A percentile compares a stretch with the other conserved stretches of the same genome.
phyloP scores from a whole-genome alignment of 2,113 vertebrate genomes.

The Thamnaconus septentrionalis region DNA sequence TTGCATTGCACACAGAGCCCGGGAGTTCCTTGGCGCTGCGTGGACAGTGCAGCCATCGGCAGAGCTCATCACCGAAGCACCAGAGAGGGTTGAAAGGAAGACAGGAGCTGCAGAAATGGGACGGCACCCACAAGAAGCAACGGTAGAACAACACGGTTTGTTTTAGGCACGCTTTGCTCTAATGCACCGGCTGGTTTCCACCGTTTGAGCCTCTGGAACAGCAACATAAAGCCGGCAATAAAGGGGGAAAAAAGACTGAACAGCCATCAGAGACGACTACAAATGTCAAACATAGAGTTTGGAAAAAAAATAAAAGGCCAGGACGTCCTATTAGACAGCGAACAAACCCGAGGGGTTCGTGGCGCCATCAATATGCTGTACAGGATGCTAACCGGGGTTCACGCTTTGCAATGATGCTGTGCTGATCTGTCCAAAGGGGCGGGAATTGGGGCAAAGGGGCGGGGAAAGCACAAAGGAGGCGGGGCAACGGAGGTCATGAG shows the following conservation, averaged over 20 bases:
- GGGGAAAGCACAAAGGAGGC: constrained; percentile 5
- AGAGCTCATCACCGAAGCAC: constrained; percentile 12
- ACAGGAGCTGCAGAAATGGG: constrained; percentile 8
- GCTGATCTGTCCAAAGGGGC: constrained; percentile 12
- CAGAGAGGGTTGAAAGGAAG: constrained; percentile 10
- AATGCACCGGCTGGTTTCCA: neutral
- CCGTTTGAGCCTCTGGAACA: too few relatives aligned
- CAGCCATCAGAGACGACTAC: neutral
- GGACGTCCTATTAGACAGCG: too few relatives aligned
- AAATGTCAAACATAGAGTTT: too few relatives aligned
- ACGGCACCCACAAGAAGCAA: neutral
- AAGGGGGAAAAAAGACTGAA: too few relatives aligned
- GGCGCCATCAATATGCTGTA: constrained; percentile 36
- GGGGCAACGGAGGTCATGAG: constrained; percentile 13
- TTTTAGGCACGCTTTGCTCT: neutral
- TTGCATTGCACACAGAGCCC: neutral
- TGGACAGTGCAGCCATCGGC: constrained; percentile 10
- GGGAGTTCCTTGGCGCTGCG: constrained; percentile 6
- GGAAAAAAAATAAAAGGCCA: too few relatives aligned
- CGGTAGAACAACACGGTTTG: neutral
- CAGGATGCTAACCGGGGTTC: constrained; percentile 39
- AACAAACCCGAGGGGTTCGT: too few relatives aligned
- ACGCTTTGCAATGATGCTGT: constrained; percentile 12
- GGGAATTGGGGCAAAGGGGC: constrained; percentile 5
- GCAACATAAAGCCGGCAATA: too few relatives aligned